Evolutionary conservation across 92 coral and sea anemone genomes (phyloP), one percentile per base, ranked within the genome.

Genomic region (Bergia sp.): DNA sequence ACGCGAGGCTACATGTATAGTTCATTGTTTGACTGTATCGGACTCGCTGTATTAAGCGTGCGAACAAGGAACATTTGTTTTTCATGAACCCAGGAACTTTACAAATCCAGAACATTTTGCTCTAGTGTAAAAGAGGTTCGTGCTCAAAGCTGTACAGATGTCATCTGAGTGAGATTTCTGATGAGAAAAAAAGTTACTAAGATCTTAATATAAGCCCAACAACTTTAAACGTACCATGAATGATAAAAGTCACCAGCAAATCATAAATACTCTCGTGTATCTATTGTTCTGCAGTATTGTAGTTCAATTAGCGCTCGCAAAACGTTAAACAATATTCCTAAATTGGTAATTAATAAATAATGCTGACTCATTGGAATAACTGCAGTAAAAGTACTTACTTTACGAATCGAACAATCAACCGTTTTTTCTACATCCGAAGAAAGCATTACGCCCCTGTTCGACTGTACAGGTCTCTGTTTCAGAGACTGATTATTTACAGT

Each of bases 381-480:
- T 37, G 10, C 72, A 29, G 84, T 53, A 38, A 57, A 80, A 80
- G 64, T 55, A 38, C 37, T 80, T 20, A 80, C 37, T 58, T 53
- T 38, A n/a, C 38, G 39, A 53, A 53, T 53, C 58, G 58, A 53
- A 36, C 29, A 38, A 57, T 57, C 38, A 55, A 53, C 42, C 43
- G 4, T 38, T 45, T n/a, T 69, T 20, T 67, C 55, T 66, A 41
- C 18, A 29, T n/a, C 57, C 66, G 20, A 12, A 71, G 47, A 69
- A 44, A 29, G 21, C 44, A 84, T 29, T 29, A 29, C 29, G 29
- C 29, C 29, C 16, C 86, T 44, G 23, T 66, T 74, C 29, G 72
- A 69, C 55, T 84, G 87, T 84, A 84, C 87, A 84, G n/a, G 21
- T 76, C 80, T 76, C 80, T 76, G 1, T 76, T 15, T 76, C 80